phyloP scores from a whole-genome alignment of 2,888 invertebrate genomes.

The Plusia festucae region DNA sequence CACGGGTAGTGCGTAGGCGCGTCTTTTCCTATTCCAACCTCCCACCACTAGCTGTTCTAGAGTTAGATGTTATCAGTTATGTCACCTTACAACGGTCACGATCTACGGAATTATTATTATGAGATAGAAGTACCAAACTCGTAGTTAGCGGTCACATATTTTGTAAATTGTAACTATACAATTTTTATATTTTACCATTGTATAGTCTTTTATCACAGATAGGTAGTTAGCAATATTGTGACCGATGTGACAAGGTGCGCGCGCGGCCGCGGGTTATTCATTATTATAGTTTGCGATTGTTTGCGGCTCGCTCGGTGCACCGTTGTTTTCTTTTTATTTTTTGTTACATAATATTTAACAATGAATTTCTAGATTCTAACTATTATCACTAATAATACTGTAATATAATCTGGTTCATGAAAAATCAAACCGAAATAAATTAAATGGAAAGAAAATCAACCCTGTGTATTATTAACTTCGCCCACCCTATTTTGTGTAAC shows the following conservation, averaged over 20 bases:
- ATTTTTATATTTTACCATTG: conserved; percentile 89
- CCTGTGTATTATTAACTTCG: conserved; percentile 48
- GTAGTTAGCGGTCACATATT: conserved; percentile 88
- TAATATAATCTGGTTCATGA: conserved; percentile 90
- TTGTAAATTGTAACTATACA: conserved; percentile 88
- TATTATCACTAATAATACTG: conserved; percentile 90
- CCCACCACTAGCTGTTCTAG: conserved; percentile 84
- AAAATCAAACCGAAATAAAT: conserved; percentile 89
- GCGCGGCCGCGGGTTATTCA: conserved; percentile 66
- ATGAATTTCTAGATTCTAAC: conserved; percentile 89
- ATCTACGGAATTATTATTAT: conserved; percentile 76
- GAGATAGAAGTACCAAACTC: conserved; percentile 88
- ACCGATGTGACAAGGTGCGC: conserved; percentile 70
- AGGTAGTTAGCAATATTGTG: conserved; percentile 84
- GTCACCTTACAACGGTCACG: conserved; percentile 72
- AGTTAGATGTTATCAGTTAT: conserved; percentile 74
- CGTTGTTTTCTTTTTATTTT: conserved; percentile 86
- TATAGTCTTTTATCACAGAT: conserved; percentile 86
- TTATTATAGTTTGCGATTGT: conserved; percentile 73
- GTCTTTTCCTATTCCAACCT: conserved; percentile 71
- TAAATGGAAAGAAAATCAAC: conserved; percentile 84
- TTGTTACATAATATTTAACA: conserved; percentile 89
- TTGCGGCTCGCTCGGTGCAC: conserved; percentile 76
- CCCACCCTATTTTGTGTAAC: conserved; percentile 7
- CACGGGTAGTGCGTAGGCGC: conserved; percentile 73